phyloP scores from a whole-genome alignment of 2,888 invertebrate species.

The Hermaeophaga mercurialis region DNA sequence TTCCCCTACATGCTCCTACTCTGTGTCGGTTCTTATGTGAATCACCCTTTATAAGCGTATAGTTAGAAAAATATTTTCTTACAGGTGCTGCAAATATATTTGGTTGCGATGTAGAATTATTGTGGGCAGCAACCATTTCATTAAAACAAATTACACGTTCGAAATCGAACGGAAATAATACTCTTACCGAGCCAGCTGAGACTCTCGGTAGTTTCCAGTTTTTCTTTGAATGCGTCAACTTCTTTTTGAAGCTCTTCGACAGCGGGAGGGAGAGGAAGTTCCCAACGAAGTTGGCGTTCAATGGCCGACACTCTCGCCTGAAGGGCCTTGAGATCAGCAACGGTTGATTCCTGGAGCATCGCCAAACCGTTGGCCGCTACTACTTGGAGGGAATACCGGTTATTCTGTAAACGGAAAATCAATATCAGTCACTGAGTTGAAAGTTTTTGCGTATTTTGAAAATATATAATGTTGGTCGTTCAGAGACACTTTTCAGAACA shows the following conservation, averaged over 20 bases:
- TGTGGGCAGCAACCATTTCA: no score
- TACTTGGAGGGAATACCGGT: slow-evolving; percentile 50
- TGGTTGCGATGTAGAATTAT: no score
- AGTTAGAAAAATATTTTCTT: no score
- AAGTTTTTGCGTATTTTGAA: neutral
- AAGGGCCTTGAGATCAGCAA: slow-evolving; percentile 61
- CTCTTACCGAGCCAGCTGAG: slow-evolving; percentile 69
- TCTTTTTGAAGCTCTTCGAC: slow-evolving; percentile 64
- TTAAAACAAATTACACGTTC: no score
- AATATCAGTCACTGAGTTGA: neutral
- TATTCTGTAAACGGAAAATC: slow-evolving; percentile 20
- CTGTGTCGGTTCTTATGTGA: no score
- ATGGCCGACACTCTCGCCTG: slow-evolving; percentile 64
- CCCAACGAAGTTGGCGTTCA: slow-evolving; percentile 62
- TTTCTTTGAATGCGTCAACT: slow-evolving; percentile 64
- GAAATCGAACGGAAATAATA: no score
- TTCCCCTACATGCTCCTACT: no score
- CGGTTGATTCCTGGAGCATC: slow-evolving; percentile 55
- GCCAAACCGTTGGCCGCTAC: slow-evolving; percentile 56
- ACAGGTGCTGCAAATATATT: no score
- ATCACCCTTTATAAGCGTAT: no score
- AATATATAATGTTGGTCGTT: no score
- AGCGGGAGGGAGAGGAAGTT: slow-evolving; percentile 61
- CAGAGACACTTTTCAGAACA: no score
- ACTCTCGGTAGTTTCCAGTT: slow-evolving; percentile 66